Conservation (phyloP, 2,888 invertebrate genomes). For the Ptilodon capucinus region DNA sequence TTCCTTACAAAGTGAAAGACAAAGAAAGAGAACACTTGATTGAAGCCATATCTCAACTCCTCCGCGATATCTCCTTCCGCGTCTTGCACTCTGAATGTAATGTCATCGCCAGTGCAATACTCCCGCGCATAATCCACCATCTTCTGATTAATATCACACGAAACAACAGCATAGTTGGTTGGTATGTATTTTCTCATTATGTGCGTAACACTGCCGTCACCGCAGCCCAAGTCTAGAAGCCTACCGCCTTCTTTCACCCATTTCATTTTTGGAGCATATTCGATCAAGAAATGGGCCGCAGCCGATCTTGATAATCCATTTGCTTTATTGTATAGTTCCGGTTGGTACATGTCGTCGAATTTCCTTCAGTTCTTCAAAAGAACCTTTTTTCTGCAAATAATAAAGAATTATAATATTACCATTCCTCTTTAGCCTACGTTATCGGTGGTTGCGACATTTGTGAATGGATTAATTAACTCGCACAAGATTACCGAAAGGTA, state of each 20-base stretch:
- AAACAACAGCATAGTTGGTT: slow-evolving; percentile 74
- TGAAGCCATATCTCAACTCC: slow-evolving; percentile 21
- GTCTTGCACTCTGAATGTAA: slow-evolving; percentile 23
- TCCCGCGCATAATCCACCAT: slow-evolving; percentile 86
- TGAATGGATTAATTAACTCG: too few relatives aligned
- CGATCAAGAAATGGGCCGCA: slow-evolving; percentile 81
- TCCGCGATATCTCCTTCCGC: slow-evolving; percentile 26
- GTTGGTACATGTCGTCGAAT: slow-evolving; percentile 74
- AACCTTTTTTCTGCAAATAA: too few relatives aligned
- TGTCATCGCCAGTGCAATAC: slow-evolving; percentile 63
- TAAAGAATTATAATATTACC: too few relatives aligned
- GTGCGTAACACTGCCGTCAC: slow-evolving; percentile 85
- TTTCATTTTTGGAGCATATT: slow-evolving; percentile 80
- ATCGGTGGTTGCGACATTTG: too few relatives aligned
- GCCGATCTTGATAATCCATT: slow-evolving; percentile 84
- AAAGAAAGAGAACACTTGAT: slow-evolving; percentile 34
- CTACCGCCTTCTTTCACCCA: slow-evolving; percentile 72
- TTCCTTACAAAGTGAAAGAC: slow-evolving; percentile 29
- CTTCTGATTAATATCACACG: slow-evolving; percentile 85
- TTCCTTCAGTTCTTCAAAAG: too few relatives aligned
- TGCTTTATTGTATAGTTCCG: slow-evolving; percentile 84
- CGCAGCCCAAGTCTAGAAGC: slow-evolving; percentile 85
- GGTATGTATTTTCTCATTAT: slow-evolving; percentile 83
- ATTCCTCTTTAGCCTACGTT: too few relatives aligned
- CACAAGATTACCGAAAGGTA: too few relatives aligned